Percentiles rank a stretch among this genome's conserved stretches.
Conservation (phyloP, 2,797 vertebrate genomes). For the Myotis planiceps region DNA sequence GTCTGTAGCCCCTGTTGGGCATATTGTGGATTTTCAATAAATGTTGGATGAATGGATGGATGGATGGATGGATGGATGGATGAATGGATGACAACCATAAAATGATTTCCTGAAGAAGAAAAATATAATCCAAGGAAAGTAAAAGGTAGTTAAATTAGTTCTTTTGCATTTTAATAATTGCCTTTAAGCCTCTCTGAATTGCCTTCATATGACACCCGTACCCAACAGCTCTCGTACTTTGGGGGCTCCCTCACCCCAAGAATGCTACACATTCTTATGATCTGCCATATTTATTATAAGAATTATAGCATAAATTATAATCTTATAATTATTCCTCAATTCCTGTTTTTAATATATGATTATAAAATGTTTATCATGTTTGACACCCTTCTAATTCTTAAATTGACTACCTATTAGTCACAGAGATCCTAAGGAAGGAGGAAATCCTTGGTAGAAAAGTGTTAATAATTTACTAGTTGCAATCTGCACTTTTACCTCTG, state of each 20-base stretch:
- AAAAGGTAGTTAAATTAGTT: background rate
- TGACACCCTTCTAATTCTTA: conserved; percentile 44
- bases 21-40: background rate
- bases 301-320: background rate
- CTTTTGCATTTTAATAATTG: conserved; percentile 24
- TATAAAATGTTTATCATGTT: background rate
- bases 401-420: conserved; percentile 19
- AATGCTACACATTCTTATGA: background rate
- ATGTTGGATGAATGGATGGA: background rate
- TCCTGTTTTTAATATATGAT: background rate
- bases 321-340: background rate
- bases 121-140: background rate
- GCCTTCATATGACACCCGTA: background rate
- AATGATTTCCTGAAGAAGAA: background rate
- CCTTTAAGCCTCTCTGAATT: background rate
- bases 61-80: background rate
- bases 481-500: conserved; percentile 67
- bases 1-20: background rate
- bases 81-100: background rate
- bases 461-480: conserved; percentile 74
- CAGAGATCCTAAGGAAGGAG: conserved; percentile 6
- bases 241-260: background rate
- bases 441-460: conserved; percentile 44
- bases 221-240: background rate
- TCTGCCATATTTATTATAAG: background rate